Percentiles rank a stretch among this genome's conserved stretches.
Evolutionary conservation across 2,113 vertebrate genomes (phyloP).

Genomic region (Lethenteron camtschaticum): DNA sequence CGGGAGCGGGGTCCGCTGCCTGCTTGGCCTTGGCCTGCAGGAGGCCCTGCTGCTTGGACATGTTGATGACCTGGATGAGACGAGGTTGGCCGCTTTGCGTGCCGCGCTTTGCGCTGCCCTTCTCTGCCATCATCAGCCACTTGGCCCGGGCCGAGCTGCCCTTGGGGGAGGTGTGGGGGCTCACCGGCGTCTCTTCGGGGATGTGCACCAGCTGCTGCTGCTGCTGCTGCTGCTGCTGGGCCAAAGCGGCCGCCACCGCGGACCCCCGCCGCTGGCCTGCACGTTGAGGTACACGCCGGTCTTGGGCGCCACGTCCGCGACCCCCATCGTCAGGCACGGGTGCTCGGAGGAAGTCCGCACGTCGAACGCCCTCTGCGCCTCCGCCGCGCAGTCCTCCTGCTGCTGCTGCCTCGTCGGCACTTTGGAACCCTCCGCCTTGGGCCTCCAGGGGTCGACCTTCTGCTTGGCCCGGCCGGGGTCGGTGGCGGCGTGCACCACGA

Average conservation of each 20-base stretch:
- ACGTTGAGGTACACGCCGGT: constrained; percentile 46
- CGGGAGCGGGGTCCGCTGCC: constrained; percentile 16
- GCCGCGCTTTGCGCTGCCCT: constrained; percentile 32
- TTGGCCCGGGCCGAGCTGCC: constrained; percentile 44
- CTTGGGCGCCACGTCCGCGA: constrained; percentile 29
- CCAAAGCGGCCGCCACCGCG: constrained; percentile 20
- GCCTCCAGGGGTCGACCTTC: constrained; percentile 89
- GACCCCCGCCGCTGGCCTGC: constrained; percentile 35
- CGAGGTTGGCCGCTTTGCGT: constrained; percentile 54
- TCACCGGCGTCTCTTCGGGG: constrained; percentile 79
- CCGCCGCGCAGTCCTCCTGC: too few species aligned
- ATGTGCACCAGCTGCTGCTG: constrained; percentile 71
- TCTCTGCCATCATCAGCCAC: constrained; percentile 75
- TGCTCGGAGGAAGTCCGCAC: not conserved
- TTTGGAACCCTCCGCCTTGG: constrained; percentile 61
- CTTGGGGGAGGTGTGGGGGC: constrained; percentile 37
- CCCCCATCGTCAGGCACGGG: constrained; percentile 50
- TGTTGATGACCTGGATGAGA: constrained; percentile 83
- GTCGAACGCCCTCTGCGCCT: not conserved
- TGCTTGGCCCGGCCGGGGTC: constrained; percentile 80
- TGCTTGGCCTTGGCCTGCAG: constrained; percentile 65
- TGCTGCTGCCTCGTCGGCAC: constrained; percentile 18
- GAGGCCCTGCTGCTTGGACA: constrained; percentile 90
- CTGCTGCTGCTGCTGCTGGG: not conserved
- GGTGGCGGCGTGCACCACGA: constrained; percentile 67